phyloP scores from a whole-genome alignment of 2,888 invertebrate species.

The Polyommatus icarus region DNA sequence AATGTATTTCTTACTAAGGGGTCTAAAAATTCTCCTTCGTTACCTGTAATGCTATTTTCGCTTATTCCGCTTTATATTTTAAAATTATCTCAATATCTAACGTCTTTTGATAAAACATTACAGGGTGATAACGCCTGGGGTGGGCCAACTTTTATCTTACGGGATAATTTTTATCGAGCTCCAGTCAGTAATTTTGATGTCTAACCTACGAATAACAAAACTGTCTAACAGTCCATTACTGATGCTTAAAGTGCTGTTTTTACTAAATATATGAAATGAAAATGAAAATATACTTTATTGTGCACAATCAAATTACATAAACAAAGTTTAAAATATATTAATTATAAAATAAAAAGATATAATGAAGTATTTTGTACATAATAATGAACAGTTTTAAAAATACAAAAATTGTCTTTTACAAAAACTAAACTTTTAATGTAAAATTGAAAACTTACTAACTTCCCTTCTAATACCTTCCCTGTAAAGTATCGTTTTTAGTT shows the following conservation, averaged over 20 bases:
- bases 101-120: slow-evolving; percentile 11
- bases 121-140: not conserved
- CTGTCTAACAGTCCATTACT: not conserved
- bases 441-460: no score
- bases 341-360: no score
- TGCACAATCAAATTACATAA: no score
- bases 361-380: not conserved
- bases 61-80: not conserved
- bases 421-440: no score
- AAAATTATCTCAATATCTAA: slow-evolving; percentile 10
- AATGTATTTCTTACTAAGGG: no score
- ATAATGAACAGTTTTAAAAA: not conserved
- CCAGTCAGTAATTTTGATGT: slow-evolving; percentile 2
- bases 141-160: not conserved
- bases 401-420: no score
- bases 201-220: no score
- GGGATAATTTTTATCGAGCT: slow-evolving; percentile 1
- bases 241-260: not conserved
- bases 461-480: no score
- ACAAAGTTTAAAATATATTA: no score
- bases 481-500: no score
- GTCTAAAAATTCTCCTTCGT: not conserved
- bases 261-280: no score
- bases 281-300: no score
- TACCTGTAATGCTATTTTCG: not conserved